Evolutionary conservation across 2,797 vertebrate species (phyloP), one percentile per base, ranked within the genome.

Genomic region (Peromyscus eremicus): DNA sequence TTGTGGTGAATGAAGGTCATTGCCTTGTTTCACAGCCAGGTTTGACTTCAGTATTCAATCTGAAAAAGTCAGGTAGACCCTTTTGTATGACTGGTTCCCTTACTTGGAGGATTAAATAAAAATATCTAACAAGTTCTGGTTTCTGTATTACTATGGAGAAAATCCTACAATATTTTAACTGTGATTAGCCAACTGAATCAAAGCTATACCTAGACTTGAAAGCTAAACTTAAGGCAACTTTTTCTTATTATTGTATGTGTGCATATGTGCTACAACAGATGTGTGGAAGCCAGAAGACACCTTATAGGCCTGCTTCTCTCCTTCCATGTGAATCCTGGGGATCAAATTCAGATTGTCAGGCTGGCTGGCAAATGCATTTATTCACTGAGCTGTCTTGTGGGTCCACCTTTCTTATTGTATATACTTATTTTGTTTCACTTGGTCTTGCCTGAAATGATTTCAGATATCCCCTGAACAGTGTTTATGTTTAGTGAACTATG

Each of bases 1-100:
- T 81, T 91, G 34, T 64, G 27, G 34, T 88, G 23, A 93, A 75
- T 91, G 70, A 96, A 93, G 66, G 80, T 97, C 96, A 90, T 57
- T 89, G n/a, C 34, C 43, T 97, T 96, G 34, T 80, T 92, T 77
- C 57, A 92, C 49, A 81, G 46, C 13, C 57, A 84, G 29, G 91
- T 93, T 83, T 70, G 64, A 52, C 17, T 27, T 40, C 1, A 77
- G 1, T 27, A 37, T 79, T 40, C 14, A 70, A 27, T 77, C 46
- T 68, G 11, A 27, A 64, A 57, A 83, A 81, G 5, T 43, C 57
- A 93, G 6, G 17, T 37, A 8, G 77, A 49, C 6, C 70, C 40
- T 93, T 68, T 46, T 8, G 27, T 87, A 49, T 17, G n/a, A 40
- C 29, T 71, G 57, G 6, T 81, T 13, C 94, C 10, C 17, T 84